Conservation (phyloP, 2,888 invertebrate species). For the Dasysyrphus albostriatus region DNA sequence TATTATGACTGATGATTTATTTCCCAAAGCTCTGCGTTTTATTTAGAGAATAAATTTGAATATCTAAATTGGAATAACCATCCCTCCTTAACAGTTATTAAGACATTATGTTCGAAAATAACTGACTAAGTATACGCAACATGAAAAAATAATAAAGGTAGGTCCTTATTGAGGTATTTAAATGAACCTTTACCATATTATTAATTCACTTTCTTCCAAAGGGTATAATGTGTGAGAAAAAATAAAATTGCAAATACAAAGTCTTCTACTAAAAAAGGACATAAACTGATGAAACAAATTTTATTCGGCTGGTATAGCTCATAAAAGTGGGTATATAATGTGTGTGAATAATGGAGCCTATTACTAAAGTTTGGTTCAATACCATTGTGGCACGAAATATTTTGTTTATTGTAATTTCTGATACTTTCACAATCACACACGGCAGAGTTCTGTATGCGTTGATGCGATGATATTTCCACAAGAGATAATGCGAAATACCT, state of each 20-base stretch:
- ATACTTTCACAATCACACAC: constrained; percentile 39
- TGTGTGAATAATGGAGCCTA: constrained; percentile 20
- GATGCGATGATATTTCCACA: neutral
- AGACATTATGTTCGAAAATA: neutral
- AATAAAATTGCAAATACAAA: neutral
- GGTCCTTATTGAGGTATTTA: neutral
- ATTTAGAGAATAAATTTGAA: neutral
- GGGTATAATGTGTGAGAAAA: constrained; percentile 1
- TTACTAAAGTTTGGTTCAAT: constrained; percentile 12
- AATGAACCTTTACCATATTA: neutral
- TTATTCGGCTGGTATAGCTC: neutral
- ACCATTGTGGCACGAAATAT: constrained; percentile 10
- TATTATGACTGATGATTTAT: neutral
- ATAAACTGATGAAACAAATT: neutral
- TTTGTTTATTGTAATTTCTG: neutral
- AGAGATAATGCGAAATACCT: neutral
- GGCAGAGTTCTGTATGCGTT: constrained; percentile 8
- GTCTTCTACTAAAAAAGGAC: neutral
- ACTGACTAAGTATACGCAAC: neutral
- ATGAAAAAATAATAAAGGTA: neutral
- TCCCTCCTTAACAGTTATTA: neutral
- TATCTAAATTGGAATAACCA: neutral
- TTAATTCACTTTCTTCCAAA: neutral
- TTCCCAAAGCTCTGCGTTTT: neutral
- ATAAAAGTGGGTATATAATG: neutral